A percentile compares a stretch with the other conserved stretches of the same genome.
These are phyloP conservation scores for Mirza zaza DNA, from an alignment of 2,113 vertebrate species.

Conservation along the genomic window DNA sequence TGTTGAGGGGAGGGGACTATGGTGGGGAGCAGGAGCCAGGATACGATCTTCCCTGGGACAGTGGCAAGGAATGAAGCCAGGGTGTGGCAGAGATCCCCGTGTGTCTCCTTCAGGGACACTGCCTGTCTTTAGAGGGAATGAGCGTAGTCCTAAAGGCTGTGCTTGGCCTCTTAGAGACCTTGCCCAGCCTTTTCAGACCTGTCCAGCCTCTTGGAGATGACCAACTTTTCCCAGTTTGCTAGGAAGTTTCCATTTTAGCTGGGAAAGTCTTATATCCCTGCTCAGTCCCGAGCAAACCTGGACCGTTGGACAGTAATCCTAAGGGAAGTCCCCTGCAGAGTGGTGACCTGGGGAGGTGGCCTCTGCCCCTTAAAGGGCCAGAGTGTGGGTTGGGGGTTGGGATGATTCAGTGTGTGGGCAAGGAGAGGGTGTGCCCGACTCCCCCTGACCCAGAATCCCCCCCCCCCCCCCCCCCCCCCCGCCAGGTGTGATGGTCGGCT, in stretches of 20 bases:
- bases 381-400: constrained; percentile 54
- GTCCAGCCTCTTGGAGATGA: neutral
- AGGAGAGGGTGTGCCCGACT: neutral
- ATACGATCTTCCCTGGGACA: neutral
- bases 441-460: neutral
- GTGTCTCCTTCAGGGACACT: neutral
- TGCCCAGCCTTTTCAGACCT: neutral
- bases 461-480: neutral
- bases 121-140: neutral
- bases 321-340: neutral
- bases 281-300: neutral
- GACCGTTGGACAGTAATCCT: neutral
- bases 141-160: neutral
- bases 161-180: neutral
- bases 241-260: neutral
- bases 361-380: neutral
- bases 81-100: too few relatives aligned
- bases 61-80: neutral
- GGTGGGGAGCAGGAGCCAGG: rapidly evolving
- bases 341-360: neutral
- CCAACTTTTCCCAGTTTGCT: neutral
- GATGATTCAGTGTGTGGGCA: constrained; percentile 64
- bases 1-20: neutral
- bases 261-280: neutral
- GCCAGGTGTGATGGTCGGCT: constrained; percentile 81